Conservation (phyloP, 2,888 invertebrate genomes). For the Tenthredo mesomela region DNA sequence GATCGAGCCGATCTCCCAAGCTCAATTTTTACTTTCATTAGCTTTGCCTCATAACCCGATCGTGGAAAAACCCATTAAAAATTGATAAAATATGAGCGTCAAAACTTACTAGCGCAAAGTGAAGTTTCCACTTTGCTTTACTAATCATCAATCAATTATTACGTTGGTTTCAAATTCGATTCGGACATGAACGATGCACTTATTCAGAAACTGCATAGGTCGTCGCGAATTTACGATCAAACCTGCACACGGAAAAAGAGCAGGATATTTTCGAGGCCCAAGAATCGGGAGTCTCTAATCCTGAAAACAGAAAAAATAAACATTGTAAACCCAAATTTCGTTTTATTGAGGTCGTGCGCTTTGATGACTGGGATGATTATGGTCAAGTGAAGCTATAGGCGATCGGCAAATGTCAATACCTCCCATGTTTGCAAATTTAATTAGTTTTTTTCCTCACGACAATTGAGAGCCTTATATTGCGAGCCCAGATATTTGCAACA, state of each 20-base stretch:
- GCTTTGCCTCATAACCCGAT: constrained; percentile 35
- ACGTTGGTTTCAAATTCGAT: neutral
- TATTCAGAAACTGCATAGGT: neutral
- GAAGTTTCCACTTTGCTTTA: neutral
- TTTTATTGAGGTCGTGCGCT: constrained; percentile 46
- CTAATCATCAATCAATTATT: neutral
- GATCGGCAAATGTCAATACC: neutral
- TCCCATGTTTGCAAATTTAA: neutral
- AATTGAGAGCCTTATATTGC: constrained; percentile 17
- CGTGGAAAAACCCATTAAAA: constrained; percentile 43
- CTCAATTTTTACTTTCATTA: constrained; percentile 52
- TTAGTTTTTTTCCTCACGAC: constrained; percentile 34
- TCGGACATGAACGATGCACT: neutral
- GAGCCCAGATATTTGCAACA: constrained; percentile 12
- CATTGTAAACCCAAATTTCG: constrained; percentile 44
- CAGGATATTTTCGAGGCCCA: neutral
- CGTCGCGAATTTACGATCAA: neutral
- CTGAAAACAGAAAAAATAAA: constrained; percentile 15
- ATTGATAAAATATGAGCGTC: neutral
- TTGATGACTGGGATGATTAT: constrained; percentile 11
- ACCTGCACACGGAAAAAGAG: neutral
- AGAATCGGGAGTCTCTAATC: neutral
- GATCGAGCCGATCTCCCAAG: constrained; percentile 43
- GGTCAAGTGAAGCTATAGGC: neutral
- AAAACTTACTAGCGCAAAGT: neutral